Base-by-base conservation (phyloP, 1,140 invertebrate genomes). In the Cyrtorhinus lividipennis region DNA sequence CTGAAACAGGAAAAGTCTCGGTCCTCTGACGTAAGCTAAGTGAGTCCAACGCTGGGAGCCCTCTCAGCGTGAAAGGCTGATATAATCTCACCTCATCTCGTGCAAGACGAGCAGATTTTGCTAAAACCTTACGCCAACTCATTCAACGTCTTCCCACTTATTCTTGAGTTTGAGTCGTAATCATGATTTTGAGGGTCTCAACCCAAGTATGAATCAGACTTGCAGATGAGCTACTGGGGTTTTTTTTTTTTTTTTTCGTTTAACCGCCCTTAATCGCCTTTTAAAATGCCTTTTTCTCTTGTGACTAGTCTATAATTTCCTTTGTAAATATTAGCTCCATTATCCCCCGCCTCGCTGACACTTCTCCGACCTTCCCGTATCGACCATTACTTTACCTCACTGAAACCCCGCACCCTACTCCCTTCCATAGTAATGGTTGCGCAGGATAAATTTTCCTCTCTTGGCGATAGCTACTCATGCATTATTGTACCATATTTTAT, bases 401-500 rank as follows among this genome's bases (percentile, higher is more conserved):
- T 15, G 5, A 8, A 38, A 38, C 30, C 30, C 5, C 30, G 5
- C 30, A 5, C 15, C 15, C 5, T 8, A 5, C 30, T 38, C 30
- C 48, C 48, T 8, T 53, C 48, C 20, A 20, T 8, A 53, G 48
- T 15, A 53, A 53, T 53, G 10, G 10, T 53, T 12, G 20, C 48
- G 48, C 10, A 12, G 48, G 48, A 53, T 53, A 12, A 22, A 53
- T 15, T 15, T 20, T 20, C 20, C 48, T 10, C 20, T 22, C 48
- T 20, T 53, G 48, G 20, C 48, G 20, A 53, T 22, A 22, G 20
- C 48, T 22, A 22, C 48, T 53, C 48, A 53, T 53, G 48, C 48
- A 53, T 53, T 53, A 53, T 53, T 53, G 48, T 53, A 53, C 48
- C 48, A 53, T 53, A 53, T 53, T 53, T 53, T 53, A 53, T 53